phyloP scores from a whole-genome alignment of 2,888 invertebrate species.

The Polymixis lichenea region DNA sequence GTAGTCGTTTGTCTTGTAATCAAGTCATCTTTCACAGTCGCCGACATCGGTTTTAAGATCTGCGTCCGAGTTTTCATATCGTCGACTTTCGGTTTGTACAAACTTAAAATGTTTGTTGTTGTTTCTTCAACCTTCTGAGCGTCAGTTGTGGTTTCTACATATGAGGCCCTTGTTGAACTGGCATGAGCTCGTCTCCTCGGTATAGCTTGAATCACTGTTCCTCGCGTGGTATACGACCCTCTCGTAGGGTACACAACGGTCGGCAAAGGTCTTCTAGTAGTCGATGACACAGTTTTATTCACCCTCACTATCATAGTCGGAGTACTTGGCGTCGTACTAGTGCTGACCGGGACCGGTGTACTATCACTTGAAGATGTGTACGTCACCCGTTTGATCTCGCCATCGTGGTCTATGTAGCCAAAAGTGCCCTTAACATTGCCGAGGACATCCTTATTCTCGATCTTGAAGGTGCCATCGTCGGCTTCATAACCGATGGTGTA shows the following conservation, averaged over 20 bases:
- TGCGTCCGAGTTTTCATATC: slow-evolving; percentile 80
- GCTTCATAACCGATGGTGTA: slow-evolving; percentile 96
- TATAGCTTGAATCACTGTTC: slow-evolving; percentile 92
- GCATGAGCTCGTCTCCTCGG: slow-evolving; percentile 88
- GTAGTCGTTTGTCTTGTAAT: slow-evolving; percentile 85
- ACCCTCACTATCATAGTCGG: slow-evolving; percentile 87
- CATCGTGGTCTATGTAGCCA: slow-evolving; percentile 94
- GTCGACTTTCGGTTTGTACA: slow-evolving; percentile 82
- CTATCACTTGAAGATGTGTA: slow-evolving; percentile 91
- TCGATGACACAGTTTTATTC: slow-evolving; percentile 87
- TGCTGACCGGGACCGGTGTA: slow-evolving; percentile 83
- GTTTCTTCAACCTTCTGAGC: slow-evolving; percentile 73
- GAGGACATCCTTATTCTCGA: slow-evolving; percentile 94
- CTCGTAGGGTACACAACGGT: slow-evolving; percentile 89
- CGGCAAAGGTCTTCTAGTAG: slow-evolving; percentile 89
- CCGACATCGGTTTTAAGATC: slow-evolving; percentile 81
- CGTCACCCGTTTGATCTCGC: slow-evolving; percentile 95
- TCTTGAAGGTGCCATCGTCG: slow-evolving; percentile 96
- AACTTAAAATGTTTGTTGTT: slow-evolving; percentile 80
- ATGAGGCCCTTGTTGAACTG: slow-evolving; percentile 79
- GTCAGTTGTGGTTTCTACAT: slow-evolving; percentile 79
- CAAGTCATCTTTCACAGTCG: slow-evolving; percentile 79
- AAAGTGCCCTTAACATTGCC: slow-evolving; percentile 96
- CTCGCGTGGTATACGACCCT: slow-evolving; percentile 89
- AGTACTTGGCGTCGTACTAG: slow-evolving; percentile 80